Conservation (phyloP, 92 coral and sea anemone species). For the Montipora capitata region DNA sequence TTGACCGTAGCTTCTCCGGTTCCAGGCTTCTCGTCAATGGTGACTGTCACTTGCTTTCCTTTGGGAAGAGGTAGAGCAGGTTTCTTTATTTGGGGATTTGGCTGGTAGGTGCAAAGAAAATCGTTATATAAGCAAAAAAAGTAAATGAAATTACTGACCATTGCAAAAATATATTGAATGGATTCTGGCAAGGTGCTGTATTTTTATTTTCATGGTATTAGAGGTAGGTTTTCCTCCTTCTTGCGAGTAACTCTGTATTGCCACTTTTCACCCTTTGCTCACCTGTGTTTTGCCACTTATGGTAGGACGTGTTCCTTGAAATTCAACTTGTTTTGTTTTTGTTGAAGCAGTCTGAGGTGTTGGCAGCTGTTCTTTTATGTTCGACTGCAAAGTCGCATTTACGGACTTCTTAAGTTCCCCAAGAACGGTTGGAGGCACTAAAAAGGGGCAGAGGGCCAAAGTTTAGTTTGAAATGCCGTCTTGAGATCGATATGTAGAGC, state of each 20-base stretch:
- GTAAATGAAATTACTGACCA: conserved; percentile 17
- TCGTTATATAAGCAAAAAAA: neutral
- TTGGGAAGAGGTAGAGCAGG: neutral
- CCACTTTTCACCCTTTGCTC: conserved; percentile 5
- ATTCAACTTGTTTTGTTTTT: neutral
- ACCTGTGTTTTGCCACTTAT: conserved; percentile 58
- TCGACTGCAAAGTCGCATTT: neutral
- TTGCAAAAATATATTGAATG: too few relatives aligned
- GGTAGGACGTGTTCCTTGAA: neutral
- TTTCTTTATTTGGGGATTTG: conserved; percentile 14
- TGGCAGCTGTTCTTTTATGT: neutral
- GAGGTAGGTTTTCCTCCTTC: too few relatives aligned
- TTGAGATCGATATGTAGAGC: too few relatives aligned
- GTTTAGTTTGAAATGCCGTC: too few relatives aligned
- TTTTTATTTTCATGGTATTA: too few relatives aligned
- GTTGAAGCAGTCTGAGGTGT: neutral
- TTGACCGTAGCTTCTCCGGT: conserved; percentile 27
- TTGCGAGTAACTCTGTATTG: too few relatives aligned
- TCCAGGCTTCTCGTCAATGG: conserved; percentile 29
- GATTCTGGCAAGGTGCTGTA: too few relatives aligned
- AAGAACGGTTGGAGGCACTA: conserved; percentile 14
- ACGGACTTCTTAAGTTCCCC: conserved; percentile 10
- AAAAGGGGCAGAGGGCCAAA: neutral
- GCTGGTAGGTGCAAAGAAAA: neutral
- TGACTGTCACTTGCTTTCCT: conserved; percentile 40